Conservation (phyloP, 2,797 vertebrate genomes). For the Phataginus tetradactyla region DNA sequence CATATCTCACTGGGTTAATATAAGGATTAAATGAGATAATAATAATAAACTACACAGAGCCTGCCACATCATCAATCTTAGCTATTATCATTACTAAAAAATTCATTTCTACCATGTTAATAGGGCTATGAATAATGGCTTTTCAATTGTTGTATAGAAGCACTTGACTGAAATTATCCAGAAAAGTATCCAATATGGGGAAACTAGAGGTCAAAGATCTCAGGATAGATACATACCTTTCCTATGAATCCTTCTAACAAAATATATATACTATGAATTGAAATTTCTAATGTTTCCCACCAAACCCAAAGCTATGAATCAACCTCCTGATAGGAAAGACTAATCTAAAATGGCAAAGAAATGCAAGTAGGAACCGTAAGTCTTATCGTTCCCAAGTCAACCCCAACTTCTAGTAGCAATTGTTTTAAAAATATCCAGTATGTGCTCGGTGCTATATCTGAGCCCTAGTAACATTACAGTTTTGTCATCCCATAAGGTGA, state of each 20-base stretch:
- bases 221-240: neutral
- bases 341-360: constrained; percentile 3
- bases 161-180: neutral
- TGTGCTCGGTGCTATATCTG: neutral
- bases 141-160: neutral
- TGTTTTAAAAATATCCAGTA: neutral
- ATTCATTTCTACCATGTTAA: neutral
- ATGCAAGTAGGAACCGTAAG: neutral
- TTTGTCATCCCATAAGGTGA: neutral
- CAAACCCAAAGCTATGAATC: constrained; percentile 22
- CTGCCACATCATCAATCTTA: neutral
- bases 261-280: neutral
- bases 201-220: neutral
- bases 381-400: constrained; percentile 3
- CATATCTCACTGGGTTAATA: neutral
- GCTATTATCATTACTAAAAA: constrained; percentile 32
- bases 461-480: neutral
- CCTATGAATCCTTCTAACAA: neutral
- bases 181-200: neutral
- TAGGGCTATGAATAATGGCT: neutral
- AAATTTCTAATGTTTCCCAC: constrained; percentile 13
- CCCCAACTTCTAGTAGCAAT: neutral
- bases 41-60: neutral
- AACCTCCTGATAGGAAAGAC: neutral
- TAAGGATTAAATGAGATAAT: constrained; percentile 29